Evolutionary conservation across 2,797 vertebrate species (phyloP), one percentile per base, ranked within the genome.

Genomic region (Acanthis flammea): DNA sequence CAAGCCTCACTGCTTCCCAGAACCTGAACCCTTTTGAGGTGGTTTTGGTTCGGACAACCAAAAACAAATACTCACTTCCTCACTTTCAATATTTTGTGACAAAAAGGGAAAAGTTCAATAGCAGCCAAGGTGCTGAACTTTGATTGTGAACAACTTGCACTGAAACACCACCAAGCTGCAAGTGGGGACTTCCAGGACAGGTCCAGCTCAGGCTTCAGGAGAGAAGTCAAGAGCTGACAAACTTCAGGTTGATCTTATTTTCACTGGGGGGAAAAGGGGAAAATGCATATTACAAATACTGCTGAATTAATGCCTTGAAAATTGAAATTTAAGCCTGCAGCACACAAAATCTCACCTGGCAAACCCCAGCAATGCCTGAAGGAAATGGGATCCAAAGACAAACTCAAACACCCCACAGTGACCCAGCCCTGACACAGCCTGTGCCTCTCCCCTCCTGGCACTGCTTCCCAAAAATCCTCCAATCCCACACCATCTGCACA

Each of bases 1-100:
- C 17, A 86, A 66, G 44, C 5, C 53, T 58, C 39, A 0, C 0
- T 71, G 72, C 88, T 93, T 92, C 90, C 85, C 90, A 94, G 70
- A 83, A 72, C 75, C 10, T 14, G 58, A 78, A 42, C n/a, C 50
- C 66, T 74, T 90, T 31, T 54, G 79, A 94, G 65, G 70, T 67
- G 73, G 72, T 66, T 96, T 94, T 65, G 74, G 28, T 93, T 85
- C 55, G 53, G 37, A 92, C 55, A 73, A 89, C 51, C 41, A 91
- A 92, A 93, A 89, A 16, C 67, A 94, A 94, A 87, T 53, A 85
- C 2, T 55, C 67, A 62, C 88, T 95, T 95, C 94, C 95, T 94
- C 55, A 22, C 87, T 95, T 94, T 70, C 78, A 91, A 66, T 37
- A 19, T 78, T 93, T 90, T 75, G 81, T 84, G 87, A 88, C 63